These are phyloP conservation scores for Gastracanthus pulcherrimus DNA, from an alignment of 2,888 invertebrate genomes.

Conservation along the genomic window DNA sequence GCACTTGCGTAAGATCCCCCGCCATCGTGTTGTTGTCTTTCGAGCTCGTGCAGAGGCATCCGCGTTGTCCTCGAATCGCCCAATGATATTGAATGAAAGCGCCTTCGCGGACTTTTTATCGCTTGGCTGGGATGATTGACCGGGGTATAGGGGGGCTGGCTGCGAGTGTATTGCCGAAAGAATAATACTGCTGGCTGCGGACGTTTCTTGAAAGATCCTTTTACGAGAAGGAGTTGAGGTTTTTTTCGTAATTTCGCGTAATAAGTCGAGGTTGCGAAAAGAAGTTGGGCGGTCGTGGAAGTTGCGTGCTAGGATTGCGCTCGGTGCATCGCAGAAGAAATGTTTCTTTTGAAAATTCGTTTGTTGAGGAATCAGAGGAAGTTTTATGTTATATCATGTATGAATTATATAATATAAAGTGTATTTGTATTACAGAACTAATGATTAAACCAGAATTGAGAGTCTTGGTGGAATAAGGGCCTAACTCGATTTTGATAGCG, in stretches of 20 bases:
- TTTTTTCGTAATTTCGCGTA: neutral
- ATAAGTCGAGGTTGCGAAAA: neutral
- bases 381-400: too few species aligned
- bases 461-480: too few species aligned
- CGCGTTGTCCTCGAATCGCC: neutral
- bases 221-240: neutral
- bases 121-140: slow-evolving; percentile 6
- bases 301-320: too few species aligned
- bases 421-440: too few species aligned
- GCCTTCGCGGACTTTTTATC: slow-evolving; percentile 11
- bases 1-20: neutral
- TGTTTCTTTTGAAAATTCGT: too few species aligned
- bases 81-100: slow-evolving; percentile 38
- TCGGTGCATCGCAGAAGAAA: too few species aligned
- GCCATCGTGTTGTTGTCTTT: neutral
- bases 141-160: too few species aligned
- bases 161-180: neutral
- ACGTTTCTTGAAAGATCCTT: neutral
- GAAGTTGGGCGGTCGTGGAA: too few species aligned
- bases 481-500: too few species aligned
- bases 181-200: slow-evolving; percentile 1
- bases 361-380: too few species aligned
- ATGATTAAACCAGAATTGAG: too few species aligned
- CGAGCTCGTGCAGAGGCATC: neutral
- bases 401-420: too few species aligned